Base-by-base conservation (phyloP, 37 sponge, comb jelly and placozoan genomes). In the Ephydatia muelleri region DNA sequence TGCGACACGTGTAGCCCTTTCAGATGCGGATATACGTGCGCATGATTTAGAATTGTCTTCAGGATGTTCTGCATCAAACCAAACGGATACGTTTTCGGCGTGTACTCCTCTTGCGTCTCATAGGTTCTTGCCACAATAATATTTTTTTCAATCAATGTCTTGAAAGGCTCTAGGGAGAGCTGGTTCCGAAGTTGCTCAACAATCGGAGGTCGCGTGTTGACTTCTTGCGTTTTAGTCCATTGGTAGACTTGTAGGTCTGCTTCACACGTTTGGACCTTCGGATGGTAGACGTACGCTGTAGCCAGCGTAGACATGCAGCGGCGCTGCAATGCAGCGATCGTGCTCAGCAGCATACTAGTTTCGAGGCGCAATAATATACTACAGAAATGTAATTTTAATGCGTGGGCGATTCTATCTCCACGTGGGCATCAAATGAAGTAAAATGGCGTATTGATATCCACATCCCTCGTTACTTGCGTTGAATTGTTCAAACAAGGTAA, bases 151-250 rank as follows among this genome's bases (percentile, higher is more conserved):
- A 91, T 27, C 1, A 73, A 39, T 16, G 67, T 25, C 23, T 78
- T 47, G 30, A 82, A 73, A 26, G 29, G 72, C 39, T 83, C 75
- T 21, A 67, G 26, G 36, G 86, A 74, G 26, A 81, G 49, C n/a
- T 38, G 4, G 4, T 66, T 69, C 65, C 68, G 75, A 6, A 80
- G 8, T 35, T 65, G 8, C 0, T 28, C 47, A 23, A 86, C 73
- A 23, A 33, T 65, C 26, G 13, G 0, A n/a, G 91, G 87, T 33
- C 64, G 75, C 2, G 0, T n/a, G 21, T 72, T 48, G 5, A 86
- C 48, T 66, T 47, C 49, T 34, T 78, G 73, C 3, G 91, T 83
- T 67, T 91, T 91, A 5, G 91, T 91, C 91, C 83, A 86, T 13
- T 67, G 33, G 40, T 80, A 79, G 67, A 77, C 65, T 36, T 91